Base-by-base conservation (phyloP, 2,797 vertebrate genomes). In the Paedocypris micromegethes region DNA sequence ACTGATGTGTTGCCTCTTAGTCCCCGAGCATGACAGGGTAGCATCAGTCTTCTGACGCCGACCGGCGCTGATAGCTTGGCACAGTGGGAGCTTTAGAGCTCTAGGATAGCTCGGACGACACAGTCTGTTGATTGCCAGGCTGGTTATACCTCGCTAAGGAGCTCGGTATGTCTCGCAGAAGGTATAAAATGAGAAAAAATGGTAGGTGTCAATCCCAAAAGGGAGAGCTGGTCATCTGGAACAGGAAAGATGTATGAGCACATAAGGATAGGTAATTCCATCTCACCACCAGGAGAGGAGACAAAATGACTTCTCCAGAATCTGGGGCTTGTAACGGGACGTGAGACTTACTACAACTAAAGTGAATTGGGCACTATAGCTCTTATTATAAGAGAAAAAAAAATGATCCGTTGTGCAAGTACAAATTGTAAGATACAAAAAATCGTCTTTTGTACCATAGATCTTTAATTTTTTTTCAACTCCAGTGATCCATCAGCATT, bases 141-240 rank as follows among this genome's bases (percentile, higher is more conserved):
- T 83, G 84, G 85, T 82, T 82, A 83, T 83, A 85, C 77, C 84
- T 83, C 81, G 78, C 84, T 79, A 74, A 84, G 80, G 84, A 87
- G 79, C 76, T 77, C 69, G 68, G 65, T 61, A 60, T 51, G 52
- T 78, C 56, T 68, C 66, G 72, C 69, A 73, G 63, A 64, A 70
- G 75, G 80, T 82, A 80, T 80, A 83, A 83, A 90, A 90, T 90
- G 86, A 91, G 85, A 89, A 91, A 89, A 88, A 89, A 91, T 91
- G 84, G 88, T 85, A 82, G 86, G 83, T 89, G 88, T 89, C 88
- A 86, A 80, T 88, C 85, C 81, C 79, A 85, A 82, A 86, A 83
- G 83, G 85, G 81, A 82, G 78, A 85, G 80, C 78, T 80, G 87
- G 85, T 88, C 86, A 87, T 82, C 86, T 88, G 87, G 85, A 87